phyloP scores from a whole-genome alignment of 1,140 invertebrate genomes.

The Zaprionus davidi region DNA sequence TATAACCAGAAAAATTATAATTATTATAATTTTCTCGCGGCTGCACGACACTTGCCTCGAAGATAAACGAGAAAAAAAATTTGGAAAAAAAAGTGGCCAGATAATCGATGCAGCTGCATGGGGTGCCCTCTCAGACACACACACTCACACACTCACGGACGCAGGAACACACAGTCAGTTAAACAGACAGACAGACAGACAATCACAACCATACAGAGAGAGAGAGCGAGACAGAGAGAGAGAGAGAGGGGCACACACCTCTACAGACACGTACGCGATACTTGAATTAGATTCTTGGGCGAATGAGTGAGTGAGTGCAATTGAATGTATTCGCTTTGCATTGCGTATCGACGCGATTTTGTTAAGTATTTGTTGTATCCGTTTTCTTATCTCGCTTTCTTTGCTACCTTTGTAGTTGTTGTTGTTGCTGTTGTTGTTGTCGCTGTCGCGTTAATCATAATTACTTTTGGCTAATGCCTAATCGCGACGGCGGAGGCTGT shows the following conservation, averaged over 20 bases:
- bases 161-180: conserved; percentile 4
- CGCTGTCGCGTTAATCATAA: conserved; percentile 52
- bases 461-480: conserved; percentile 30
- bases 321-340: conserved; percentile 22
- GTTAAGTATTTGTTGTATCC: neutral
- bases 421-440: conserved; percentile 11
- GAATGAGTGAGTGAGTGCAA: conserved; percentile 36
- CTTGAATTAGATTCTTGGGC: conserved; percentile 28
- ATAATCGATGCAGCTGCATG: neutral
- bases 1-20: neutral
- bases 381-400: conserved; percentile 21
- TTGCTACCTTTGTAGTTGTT: conserved; percentile 21
- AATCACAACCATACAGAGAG: conserved; percentile 25
- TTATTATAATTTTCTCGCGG: conserved; percentile 5
- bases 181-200: conserved; percentile 17
- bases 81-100: conserved; percentile 30
- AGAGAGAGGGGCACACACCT: neutral
- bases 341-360: neutral
- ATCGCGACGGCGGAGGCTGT: conserved; percentile 14
- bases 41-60: conserved; percentile 36
- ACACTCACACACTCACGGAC: conserved; percentile 18
- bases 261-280: conserved; percentile 38
- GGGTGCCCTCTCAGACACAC: conserved; percentile 1
- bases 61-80: conserved; percentile 36
- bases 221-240: neutral